Evolutionary conservation across 2,113 vertebrate species (phyloP).

Genomic region (Oriolus oriolus): DNA sequence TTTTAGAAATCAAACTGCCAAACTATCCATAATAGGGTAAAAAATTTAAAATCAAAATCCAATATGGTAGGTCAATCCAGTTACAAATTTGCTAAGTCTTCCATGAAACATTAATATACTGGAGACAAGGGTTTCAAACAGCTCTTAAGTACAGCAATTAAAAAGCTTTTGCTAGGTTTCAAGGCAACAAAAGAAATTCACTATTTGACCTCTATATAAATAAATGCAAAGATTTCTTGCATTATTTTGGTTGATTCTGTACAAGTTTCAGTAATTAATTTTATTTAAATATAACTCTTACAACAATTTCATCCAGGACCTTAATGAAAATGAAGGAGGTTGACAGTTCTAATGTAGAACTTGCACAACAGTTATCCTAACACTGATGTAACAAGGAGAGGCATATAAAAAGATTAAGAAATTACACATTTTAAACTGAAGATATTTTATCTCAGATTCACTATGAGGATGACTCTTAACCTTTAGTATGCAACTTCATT

Average conservation of each 20-base stretch:
- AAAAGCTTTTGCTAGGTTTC: background rate
- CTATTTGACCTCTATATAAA: slow-evolving; percentile 27
- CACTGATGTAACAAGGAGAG: background rate
- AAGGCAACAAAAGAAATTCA: background rate
- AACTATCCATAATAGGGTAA: background rate
- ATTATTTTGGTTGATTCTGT: slow-evolving; percentile 43
- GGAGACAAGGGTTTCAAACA: background rate
- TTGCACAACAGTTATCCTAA: slow-evolving; percentile 7
- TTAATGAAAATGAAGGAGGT: slow-evolving; percentile 11
- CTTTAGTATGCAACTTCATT: slow-evolving; percentile 9
- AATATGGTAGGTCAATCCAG: background rate
- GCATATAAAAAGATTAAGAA: slow-evolving; percentile 39
- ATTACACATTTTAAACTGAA: background rate
- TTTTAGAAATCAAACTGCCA: background rate
- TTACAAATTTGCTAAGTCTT: background rate
- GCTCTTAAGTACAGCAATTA: background rate
- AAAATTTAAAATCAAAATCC: background rate
- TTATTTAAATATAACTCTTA: slow-evolving; percentile 57
- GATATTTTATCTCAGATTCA: slow-evolving; percentile 3
- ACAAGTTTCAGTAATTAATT: slow-evolving; percentile 28
- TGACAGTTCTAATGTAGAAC: slow-evolving; percentile 66
- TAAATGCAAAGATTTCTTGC: slow-evolving; percentile 26
- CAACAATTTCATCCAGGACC: background rate
- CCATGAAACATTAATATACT: background rate
- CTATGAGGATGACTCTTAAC: background rate